A percentile compares a stretch with the other conserved stretches of the same genome.
phyloP scores from a whole-genome alignment of 2,888 invertebrate genomes.

The Pseudococcus viburni region DNA sequence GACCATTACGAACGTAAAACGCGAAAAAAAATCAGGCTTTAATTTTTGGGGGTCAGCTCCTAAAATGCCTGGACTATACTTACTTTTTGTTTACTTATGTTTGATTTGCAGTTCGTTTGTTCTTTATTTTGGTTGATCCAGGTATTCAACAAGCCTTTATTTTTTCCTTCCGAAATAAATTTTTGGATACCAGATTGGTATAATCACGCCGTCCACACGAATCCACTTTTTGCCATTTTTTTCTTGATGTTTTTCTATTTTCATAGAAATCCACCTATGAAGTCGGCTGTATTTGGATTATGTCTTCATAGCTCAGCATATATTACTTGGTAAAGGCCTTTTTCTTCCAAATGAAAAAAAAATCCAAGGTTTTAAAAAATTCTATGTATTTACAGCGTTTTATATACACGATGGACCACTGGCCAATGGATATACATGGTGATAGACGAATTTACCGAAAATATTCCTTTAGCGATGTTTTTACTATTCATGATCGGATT shows the following conservation, averaged over 20 bases:
- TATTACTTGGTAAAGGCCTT: slow-evolving; percentile 60
- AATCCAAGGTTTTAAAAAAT: too few relatives aligned
- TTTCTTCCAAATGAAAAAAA: too few relatives aligned
- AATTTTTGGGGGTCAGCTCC: too few relatives aligned
- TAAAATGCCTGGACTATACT: too few relatives aligned
- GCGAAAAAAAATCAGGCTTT: too few relatives aligned
- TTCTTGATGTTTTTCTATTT: slow-evolving; percentile 72
- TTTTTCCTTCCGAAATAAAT: slow-evolving; percentile 75
- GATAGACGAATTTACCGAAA: slow-evolving; percentile 61
- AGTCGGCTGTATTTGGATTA: slow-evolving; percentile 67
- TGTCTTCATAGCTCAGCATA: slow-evolving; percentile 67
- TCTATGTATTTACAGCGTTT: slow-evolving; percentile 55
- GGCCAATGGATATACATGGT: slow-evolving; percentile 66
- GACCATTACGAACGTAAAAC: too few relatives aligned
- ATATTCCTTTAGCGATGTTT: slow-evolving; percentile 17
- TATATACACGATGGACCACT: slow-evolving; percentile 65
- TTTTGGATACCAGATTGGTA: slow-evolving; percentile 75
- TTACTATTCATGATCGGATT: slow-evolving; percentile 31
- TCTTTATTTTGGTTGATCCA: slow-evolving; percentile 74
- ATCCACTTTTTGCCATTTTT: slow-evolving; percentile 73
- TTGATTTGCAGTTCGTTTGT: slow-evolving; percentile 73
- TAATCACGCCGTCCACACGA: slow-evolving; percentile 76
- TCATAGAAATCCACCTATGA: slow-evolving; percentile 68
- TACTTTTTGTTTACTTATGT: background rate
- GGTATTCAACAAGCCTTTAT: slow-evolving; percentile 74